Conservation (phyloP, 2,888 invertebrate species). For the Dioctria linearis region DNA sequence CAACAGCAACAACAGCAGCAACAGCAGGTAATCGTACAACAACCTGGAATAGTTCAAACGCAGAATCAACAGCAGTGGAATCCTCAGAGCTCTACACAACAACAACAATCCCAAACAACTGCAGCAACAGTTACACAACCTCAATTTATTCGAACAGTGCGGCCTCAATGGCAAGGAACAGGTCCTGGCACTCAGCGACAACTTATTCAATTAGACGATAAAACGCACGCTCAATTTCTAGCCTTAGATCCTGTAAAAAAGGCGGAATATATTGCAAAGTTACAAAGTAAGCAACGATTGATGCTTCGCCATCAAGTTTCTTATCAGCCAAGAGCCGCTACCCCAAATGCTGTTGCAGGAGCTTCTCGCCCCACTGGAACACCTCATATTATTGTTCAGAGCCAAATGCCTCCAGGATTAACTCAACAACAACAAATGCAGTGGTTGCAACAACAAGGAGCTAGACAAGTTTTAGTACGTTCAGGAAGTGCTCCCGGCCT, state of each 20-base stretch:
- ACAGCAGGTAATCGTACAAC: slow-evolving; percentile 63
- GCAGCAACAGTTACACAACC: slow-evolving; percentile 56
- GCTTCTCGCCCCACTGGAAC: slow-evolving; percentile 70
- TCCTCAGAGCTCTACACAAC: slow-evolving; percentile 68
- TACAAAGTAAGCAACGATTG: slow-evolving; percentile 76
- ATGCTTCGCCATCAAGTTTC: slow-evolving; percentile 74
- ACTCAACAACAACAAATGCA: slow-evolving; percentile 78
- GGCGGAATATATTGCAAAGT: slow-evolving; percentile 84
- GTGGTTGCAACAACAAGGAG: slow-evolving; percentile 79
- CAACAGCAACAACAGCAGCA: slow-evolving; percentile 75
- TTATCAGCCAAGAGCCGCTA: slow-evolving; percentile 68
- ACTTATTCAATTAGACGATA: slow-evolving; percentile 85
- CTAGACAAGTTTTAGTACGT: slow-evolving; percentile 75
- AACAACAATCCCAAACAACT: slow-evolving; percentile 69
- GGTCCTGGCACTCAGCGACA: slow-evolving; percentile 74
- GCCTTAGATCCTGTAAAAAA: slow-evolving; percentile 86
- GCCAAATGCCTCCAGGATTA: slow-evolving; percentile 78
- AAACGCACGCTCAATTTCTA: slow-evolving; percentile 86
- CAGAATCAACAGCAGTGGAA: slow-evolving; percentile 75
- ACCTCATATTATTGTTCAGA: slow-evolving; percentile 79
- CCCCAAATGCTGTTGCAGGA: slow-evolving; percentile 71
- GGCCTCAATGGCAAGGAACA: slow-evolving; percentile 64
- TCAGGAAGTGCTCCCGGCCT: slow-evolving; percentile 68
- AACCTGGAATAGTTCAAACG: slow-evolving; percentile 62
- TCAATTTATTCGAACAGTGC: slow-evolving; percentile 62